Conservation (phyloP, 2,888 invertebrate species). For the Hedya salicella region DNA sequence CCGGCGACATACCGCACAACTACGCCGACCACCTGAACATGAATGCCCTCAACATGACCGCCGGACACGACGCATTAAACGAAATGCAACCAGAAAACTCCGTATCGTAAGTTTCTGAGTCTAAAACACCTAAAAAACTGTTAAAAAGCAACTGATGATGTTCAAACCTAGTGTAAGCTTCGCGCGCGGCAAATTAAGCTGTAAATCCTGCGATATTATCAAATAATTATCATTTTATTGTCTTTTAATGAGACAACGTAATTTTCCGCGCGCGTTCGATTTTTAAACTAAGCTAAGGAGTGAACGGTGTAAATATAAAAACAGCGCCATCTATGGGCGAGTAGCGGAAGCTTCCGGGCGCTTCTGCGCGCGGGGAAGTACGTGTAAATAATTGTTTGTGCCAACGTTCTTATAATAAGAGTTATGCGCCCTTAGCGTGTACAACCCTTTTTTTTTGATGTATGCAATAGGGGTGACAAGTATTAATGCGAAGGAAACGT, state of each 20-base stretch:
- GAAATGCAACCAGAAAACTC: constrained; percentile 71
- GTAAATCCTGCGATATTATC: constrained; percentile 47
- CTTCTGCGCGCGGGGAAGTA: constrained; percentile 56
- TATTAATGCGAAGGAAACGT: constrained; percentile 76
- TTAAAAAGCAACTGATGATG: constrained; percentile 43
- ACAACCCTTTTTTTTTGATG: constrained; percentile 83
- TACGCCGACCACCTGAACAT: constrained; percentile 77
- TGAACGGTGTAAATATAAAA: constrained; percentile 68
- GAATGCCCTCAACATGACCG: constrained; percentile 82
- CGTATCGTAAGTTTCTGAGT: constrained; percentile 62
- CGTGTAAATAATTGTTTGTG: constrained; percentile 79
- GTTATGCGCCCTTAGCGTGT: constrained; percentile 75
- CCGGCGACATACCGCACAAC: constrained; percentile 79
- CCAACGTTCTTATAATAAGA: constrained; percentile 82
- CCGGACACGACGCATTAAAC: constrained; percentile 81
- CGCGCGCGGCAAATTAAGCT: constrained; percentile 65
- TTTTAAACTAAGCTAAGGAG: constrained; percentile 60
- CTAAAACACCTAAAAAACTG: too few species aligned
- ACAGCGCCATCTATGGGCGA: constrained; percentile 79
- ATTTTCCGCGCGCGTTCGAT: constrained; percentile 67
- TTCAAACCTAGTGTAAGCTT: constrained; percentile 76
- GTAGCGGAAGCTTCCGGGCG: constrained; percentile 62
- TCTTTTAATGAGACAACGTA: constrained; percentile 50
- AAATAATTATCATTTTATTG: constrained; percentile 25
- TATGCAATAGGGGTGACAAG: constrained; percentile 79